Evolutionary conservation across 2,888 invertebrate genomes (phyloP).

Genomic region (Desoria tigrina): DNA sequence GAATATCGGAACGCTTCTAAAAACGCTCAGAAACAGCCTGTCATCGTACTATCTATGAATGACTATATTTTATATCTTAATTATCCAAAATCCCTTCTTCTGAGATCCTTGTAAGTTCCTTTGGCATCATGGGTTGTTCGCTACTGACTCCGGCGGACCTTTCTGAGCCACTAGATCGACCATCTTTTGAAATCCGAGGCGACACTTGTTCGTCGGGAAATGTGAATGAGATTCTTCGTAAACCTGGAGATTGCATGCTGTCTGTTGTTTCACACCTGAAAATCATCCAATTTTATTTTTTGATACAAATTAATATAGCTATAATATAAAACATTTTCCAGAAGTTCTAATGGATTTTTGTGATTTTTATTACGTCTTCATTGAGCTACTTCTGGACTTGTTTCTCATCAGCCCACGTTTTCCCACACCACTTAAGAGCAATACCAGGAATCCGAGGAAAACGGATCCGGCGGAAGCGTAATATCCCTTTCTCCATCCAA

Average conservation of each 20-base stretch:
- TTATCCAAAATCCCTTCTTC: slow-evolving; percentile 80
- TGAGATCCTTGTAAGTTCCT: slow-evolving; percentile 77
- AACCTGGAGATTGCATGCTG: slow-evolving; percentile 43
- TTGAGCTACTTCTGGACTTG: slow-evolving; percentile 44
- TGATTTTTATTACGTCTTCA: slow-evolving; percentile 47
- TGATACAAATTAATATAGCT: slow-evolving; percentile 23
- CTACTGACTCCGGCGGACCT: slow-evolving; percentile 7
- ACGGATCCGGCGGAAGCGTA: slow-evolving; percentile 36
- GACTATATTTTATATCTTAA: no score
- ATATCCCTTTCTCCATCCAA: slow-evolving; percentile 37
- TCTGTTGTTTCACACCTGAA: slow-evolving; percentile 44
- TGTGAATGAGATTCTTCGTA: slow-evolving; percentile 44
- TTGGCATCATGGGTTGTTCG: slow-evolving; percentile 25
- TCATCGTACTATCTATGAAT: no score
- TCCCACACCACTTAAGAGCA: slow-evolving; percentile 36
- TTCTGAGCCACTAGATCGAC: slow-evolving; percentile 14
- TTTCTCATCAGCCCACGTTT: slow-evolving; percentile 36
- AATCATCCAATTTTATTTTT: slow-evolving; percentile 5
- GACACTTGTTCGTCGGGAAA: slow-evolving; percentile 46
- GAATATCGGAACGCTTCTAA: no score
- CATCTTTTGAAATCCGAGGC: slow-evolving; percentile 33
- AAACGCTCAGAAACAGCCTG: no score
- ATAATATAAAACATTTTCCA: slow-evolving; percentile 18
- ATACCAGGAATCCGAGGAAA: slow-evolving; percentile 33
- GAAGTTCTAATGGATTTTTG: slow-evolving; percentile 21